Conservation (phyloP, 2,888 invertebrate genomes). For the Drosophila kuntzei region DNA sequence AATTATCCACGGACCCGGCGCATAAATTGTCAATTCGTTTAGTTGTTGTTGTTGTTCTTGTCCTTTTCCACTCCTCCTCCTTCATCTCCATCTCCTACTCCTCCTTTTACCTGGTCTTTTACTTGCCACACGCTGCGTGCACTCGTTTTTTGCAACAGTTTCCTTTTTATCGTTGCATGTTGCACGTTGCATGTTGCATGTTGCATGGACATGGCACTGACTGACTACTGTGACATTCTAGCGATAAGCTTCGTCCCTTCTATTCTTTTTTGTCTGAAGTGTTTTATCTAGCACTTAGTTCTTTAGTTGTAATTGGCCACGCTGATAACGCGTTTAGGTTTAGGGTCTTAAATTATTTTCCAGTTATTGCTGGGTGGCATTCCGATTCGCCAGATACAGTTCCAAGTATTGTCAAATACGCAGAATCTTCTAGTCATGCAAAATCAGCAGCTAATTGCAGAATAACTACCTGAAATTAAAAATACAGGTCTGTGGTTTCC, state of each 20-base stretch:
- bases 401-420: conserved; percentile 17
- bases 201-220: conserved; percentile 7
- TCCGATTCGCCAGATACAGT: conserved; percentile 22
- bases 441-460: background rate
- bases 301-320: conserved; percentile 68
- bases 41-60: conserved; percentile 25
- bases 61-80: conserved; percentile 6
- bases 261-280: conserved; percentile 41
- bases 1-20: conserved; percentile 73
- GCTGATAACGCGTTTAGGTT: conserved; percentile 66
- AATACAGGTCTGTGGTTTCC: too few species aligned
- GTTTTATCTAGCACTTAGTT: conserved; percentile 75
- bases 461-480: background rate
- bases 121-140: conserved; percentile 52
- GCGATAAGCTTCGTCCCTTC: conserved; percentile 44
- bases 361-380: conserved; percentile 62
- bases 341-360: conserved; percentile 3
- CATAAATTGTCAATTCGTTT: conserved; percentile 79
- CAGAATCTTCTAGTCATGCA: background rate
- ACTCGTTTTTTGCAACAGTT: conserved; percentile 73
- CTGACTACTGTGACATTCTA: conserved; percentile 50
- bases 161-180: conserved; percentile 39
- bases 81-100: conserved; percentile 7
- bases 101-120: conserved; percentile 28
- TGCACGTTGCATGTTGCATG: conserved; percentile 3